A percentile compares a stretch with the other conserved stretches of the same genome.
These are phyloP conservation scores for Ageneiosus marmoratus DNA, from an alignment of 2,113 vertebrate species.

Conservation along the genomic window DNA sequence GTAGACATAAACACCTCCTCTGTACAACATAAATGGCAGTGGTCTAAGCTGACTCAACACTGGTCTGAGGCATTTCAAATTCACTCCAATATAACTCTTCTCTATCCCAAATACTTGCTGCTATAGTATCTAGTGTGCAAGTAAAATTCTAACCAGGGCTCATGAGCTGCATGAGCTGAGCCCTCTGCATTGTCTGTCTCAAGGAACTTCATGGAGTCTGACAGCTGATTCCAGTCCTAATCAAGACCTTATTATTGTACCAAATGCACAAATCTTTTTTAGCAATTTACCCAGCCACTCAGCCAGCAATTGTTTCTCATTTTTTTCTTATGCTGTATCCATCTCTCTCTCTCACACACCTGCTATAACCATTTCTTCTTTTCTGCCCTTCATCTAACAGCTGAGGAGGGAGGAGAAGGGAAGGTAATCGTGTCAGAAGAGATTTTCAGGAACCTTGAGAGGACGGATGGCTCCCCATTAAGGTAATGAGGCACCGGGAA, in stretches of 20 bases:
- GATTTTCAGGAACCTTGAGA: conserved; percentile 74
- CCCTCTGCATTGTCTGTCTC: conserved; percentile 55
- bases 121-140: conserved; percentile 5
- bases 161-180: conserved; percentile 17
- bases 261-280: conserved; percentile 64
- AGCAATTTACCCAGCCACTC: conserved; percentile 59
- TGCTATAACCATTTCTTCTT: conserved; percentile 6
- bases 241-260: conserved; percentile 66
- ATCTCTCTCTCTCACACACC: conserved; percentile 28
- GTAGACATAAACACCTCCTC: neutral
- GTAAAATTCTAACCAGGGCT: conserved; percentile 20
- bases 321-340: conserved; percentile 39
- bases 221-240: conserved; percentile 63
- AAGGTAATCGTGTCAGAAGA: conserved; percentile 66
- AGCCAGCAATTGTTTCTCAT: conserved; percentile 48
- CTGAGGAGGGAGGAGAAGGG: conserved; percentile 54
- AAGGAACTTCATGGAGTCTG: conserved; percentile 62
- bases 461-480: conserved; percentile 78
- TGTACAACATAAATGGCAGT: neutral
- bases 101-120: conserved; percentile 3
- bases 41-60: neutral
- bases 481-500: conserved; percentile 78
- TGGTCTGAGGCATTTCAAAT: neutral
- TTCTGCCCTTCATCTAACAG: conserved; percentile 45
- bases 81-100: neutral